Base-by-base conservation (phyloP, 2,113 vertebrate species). In the Mus pahari region DNA sequence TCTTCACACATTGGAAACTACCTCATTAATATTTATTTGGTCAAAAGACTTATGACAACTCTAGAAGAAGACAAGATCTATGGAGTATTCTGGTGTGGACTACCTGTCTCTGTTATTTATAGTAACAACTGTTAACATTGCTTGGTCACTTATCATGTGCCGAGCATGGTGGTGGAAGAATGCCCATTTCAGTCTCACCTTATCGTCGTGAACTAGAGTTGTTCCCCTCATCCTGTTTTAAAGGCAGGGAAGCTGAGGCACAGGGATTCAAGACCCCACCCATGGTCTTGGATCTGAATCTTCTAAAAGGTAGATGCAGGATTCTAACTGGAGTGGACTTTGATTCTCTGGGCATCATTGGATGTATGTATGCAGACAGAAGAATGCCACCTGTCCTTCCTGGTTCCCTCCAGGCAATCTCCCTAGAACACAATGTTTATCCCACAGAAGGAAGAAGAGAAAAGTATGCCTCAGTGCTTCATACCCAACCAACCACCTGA, bases 131-230 rank as follows among this genome's bases (percentile, higher is more conserved):
- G 7, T 36, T 42, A 62, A 4, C 14, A 45, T 75, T 64, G 55
- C 55, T 68, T 28, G 39, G 50, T 28, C 9, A 16, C 19, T 62
- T n/a, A 70, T 1, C 9, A 20, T n/a, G 19, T 2, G 2, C 26
- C 50, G 1, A n/a, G 28, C 0, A 0, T 9, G 39, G 39, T 39
- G 62, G 3, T 0, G 0, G 16, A 1, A 7, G 28, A 24, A 19
- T 39, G 19, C 13, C 39, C 22, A 31, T 28, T 64, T 28, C 79
- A 79, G 33, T 22, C 13, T 60, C 11, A 1, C 20, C 3, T 28
- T 26, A 16, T 66, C 28, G 39, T 64, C 42, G 45, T 50, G 22
- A 73, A 20, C 11, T 45, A 39, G 58, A 58, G 39, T 39, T 39
- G 64, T 10, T 4, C 8, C 36, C 14, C 16, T 60, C 4, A 4